A percentile compares a stretch with the other conserved stretches of the same genome.
These are phyloP conservation scores for Meteorus sp. DNA, from an alignment of 1,140 invertebrate genomes.

Conservation along the genomic window DNA sequence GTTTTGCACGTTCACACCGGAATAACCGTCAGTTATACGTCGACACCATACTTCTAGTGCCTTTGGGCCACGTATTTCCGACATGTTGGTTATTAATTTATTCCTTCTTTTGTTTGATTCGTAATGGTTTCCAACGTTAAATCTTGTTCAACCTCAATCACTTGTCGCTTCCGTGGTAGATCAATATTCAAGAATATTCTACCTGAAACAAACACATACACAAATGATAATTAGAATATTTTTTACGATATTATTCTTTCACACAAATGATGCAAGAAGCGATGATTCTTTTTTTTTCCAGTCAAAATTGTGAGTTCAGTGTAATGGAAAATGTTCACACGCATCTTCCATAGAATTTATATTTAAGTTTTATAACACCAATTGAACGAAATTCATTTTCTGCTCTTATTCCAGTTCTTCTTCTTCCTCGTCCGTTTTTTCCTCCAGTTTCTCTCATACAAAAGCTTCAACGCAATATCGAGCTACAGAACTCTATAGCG, in stretches of 20 bases:
- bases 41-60: constrained; percentile 88
- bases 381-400: not conserved
- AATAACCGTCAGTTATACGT: constrained; percentile 83
- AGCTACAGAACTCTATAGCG: not conserved
- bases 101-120: too few species aligned
- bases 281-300: not conserved
- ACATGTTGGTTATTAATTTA: constrained; percentile 72
- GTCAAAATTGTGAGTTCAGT: not conserved
- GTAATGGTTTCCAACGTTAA: too few species aligned
- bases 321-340: not conserved
- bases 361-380: not conserved
- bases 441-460: too few species aligned
- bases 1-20: constrained; percentile 83
- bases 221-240: too few species aligned
- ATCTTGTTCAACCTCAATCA: too few species aligned
- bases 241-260: not conserved
- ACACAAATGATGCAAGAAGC: too few species aligned
- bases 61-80: constrained; percentile 81
- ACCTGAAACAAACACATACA: too few species aligned
- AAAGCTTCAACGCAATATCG: not conserved
- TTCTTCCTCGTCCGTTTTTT: too few species aligned
- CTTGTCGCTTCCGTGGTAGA: too few species aligned
- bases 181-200: too few species aligned
- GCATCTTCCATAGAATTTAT: not conserved
- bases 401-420: too few species aligned